Percentiles rank a stretch among this genome's conserved stretches.
Evolutionary conservation across 2,113 vertebrate genomes (phyloP).

Genomic region (Lepidothrix coronata): DNA sequence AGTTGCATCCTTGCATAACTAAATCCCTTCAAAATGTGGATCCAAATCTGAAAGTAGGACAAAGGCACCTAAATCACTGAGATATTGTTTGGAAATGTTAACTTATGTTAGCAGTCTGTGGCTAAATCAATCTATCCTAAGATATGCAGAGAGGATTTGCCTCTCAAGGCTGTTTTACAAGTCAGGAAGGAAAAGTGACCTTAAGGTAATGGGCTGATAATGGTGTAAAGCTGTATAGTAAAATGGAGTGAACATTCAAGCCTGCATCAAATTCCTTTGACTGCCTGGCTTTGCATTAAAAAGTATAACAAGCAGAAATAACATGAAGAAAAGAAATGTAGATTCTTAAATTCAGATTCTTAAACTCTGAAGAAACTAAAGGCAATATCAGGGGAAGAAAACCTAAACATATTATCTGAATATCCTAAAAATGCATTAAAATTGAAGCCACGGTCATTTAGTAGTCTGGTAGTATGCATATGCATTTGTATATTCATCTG

Average conservation of each 20-base stretch:
- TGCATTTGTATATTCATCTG: background rate
- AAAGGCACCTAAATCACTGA: background rate
- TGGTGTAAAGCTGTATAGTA: background rate
- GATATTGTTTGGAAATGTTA: background rate
- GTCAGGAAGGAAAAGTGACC: background rate
- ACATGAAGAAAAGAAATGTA: background rate
- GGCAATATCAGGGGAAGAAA: accelerated
- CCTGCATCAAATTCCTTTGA: background rate
- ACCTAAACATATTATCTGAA: background rate
- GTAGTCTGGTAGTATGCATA: background rate
- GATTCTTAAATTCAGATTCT: background rate
- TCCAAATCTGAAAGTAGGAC: background rate
- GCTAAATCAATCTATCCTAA: background rate
- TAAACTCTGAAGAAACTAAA: background rate
- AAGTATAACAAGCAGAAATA: background rate
- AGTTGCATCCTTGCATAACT: background rate
- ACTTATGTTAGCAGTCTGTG: background rate
- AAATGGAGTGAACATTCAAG: background rate
- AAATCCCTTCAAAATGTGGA: background rate
- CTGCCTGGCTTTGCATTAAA: background rate
- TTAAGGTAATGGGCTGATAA: background rate
- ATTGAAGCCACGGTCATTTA: background rate
- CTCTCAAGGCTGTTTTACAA: background rate
- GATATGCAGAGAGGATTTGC: background rate
- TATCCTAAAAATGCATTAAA: background rate